Base-by-base conservation (phyloP, 2,797 vertebrate species). In the Melanogrammus aeglefinus region DNA sequence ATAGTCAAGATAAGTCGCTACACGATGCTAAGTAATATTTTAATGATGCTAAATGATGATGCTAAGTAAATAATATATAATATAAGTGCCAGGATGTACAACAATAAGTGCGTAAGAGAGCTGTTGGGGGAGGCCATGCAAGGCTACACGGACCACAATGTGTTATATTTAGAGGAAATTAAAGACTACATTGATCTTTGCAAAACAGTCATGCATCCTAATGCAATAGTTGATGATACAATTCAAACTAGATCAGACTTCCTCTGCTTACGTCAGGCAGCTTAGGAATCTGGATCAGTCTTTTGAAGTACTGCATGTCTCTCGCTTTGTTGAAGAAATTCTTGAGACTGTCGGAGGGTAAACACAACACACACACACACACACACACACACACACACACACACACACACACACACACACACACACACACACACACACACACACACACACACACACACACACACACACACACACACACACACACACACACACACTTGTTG, bases 291-390 rank as follows among this genome's bases (percentile, higher is more conserved):
- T 99, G 98, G 90, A 99, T 99, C 85, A 99, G 96, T 27, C 98
- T 94, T 91, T 99, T 99, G 90, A 99, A 99, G 88, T 95, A 99
- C 71, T 96, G 76, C 97, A 99, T 98, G 89, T 99, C 97, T 0
- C 97, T 94, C 3, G 97, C 95, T 89, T 94, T 95, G 85, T 97
- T 97, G 86, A 99, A 98, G 93, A 99, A 99, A 76, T 90, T 96
- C 87, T 96, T 97, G 70, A 99, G 96, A 91, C 98, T 99, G 86
- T 1, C 70, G 83, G 39, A 80, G 29, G 86, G 76, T 80, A 14
- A 39, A 82, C 74, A 1, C 73, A 27, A 0, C n/a, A 31, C 31
- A 8, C 13, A n/a, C 51, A 76, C 21, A 14, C n/a, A 24, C 21
- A 63, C 33, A 66, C 14, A 35, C 18, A 51, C 16, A 21, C 47